Evolutionary conservation across 2,888 invertebrate genomes (phyloP), one percentile per base, ranked within the genome.

Genomic region (Mystacides longicornis): DNA sequence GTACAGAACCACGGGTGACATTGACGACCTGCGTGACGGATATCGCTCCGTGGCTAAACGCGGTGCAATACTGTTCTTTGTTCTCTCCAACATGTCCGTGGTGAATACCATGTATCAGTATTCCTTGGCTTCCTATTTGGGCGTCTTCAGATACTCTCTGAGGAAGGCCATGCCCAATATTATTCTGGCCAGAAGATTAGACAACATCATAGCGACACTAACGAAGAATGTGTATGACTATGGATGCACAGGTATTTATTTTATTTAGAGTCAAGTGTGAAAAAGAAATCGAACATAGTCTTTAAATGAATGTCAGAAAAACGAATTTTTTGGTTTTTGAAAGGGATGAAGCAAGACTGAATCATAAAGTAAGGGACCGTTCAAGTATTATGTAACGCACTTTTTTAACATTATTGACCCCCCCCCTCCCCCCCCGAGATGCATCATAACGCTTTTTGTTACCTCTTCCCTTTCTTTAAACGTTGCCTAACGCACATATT

Each of bases 71-170:
- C 74, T 95, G 50, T 95, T 93, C 73, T 95, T 94, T 68, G 91
- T 93, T 0, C 73, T 95, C 19, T 85, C 91, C 0, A 93, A 94
- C 67, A 90, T 95, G 91, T 86, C 93, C 0, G 80, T 81, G 0
- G 89, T 95, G 2, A 93, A 91, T 69, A 73, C 82, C 33, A 95
- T 95, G 94, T 95, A 95, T 67, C 94, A 95, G 66, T 94, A 93
- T 70, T 93, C 94, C 0, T 73, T 95, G 54, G 82, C 81, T 1
- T 85, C 92, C 0, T 95, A 93, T 65, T 75, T 94, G 23, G 88
- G 89, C 62, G 89, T 94, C 1, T 95, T 94, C 66, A 77, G 83
- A 1, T 86, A 80, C 67, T 89, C 94, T 0, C 71, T 95, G 51
- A 82, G 84, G 56, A 92, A 89, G 70, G 86, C 93, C 2, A 76